Conservation (phyloP, 1,140 invertebrate genomes). For the Palaemon carinicauda region DNA sequence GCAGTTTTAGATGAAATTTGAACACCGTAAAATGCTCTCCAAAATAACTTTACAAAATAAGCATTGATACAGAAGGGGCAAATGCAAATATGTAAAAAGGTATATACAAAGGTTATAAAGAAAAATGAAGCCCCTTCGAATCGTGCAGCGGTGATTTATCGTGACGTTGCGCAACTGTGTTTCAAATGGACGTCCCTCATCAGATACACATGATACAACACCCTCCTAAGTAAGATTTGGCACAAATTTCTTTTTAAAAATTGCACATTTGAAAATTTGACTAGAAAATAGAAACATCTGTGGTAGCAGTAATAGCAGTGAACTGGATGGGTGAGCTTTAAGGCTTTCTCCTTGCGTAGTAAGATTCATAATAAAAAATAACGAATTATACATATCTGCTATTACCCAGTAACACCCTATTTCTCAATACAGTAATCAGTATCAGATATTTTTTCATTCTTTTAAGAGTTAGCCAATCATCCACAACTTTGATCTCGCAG, state of each 20-base stretch:
- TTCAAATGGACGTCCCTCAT: no score
- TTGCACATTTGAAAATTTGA: conserved; percentile 33
- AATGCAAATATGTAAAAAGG: no score
- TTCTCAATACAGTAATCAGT: not conserved
- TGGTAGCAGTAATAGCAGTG: conserved; percentile 9
- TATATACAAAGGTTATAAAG: no score
- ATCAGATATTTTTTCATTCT: conserved; percentile 6
- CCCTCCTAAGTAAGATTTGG: conserved; percentile 16
- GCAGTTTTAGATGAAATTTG: no score
- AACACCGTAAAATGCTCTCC: no score
- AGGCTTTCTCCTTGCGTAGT: no score
- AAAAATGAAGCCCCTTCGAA: no score
- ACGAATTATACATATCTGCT: not conserved
- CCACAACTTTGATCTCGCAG: not conserved
- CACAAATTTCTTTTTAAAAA: conserved; percentile 28
- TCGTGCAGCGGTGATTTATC: no score
- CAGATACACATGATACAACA: not conserved
- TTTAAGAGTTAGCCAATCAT: conserved; percentile 1
- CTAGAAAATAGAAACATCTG: conserved; percentile 43
- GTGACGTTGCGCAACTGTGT: no score
- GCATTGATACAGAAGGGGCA: no score
- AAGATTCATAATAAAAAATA: no score
- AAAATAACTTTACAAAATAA: no score
- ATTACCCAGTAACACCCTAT: not conserved
- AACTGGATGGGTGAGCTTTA: not conserved